Base-by-base conservation (phyloP, 2,888 invertebrate genomes). In the Stegophylla sp. region DNA sequence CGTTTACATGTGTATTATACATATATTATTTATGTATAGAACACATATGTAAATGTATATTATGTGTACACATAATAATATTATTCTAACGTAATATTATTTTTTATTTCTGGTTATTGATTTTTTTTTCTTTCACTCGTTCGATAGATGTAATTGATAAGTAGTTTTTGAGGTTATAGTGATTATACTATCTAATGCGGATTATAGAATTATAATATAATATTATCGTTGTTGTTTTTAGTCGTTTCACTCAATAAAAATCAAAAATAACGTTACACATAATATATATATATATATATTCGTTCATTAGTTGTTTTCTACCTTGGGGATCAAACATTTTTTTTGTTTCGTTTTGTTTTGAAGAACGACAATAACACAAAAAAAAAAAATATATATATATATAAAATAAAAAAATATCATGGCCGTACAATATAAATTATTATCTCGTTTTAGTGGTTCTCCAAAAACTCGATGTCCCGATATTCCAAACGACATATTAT, bases 91-190 rank as follows among this genome's bases (percentile, higher is more conserved):
- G 13, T 28, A 7, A 34, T 7, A 7, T n/a, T n/a, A n/a, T 48
- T 45, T 59, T 59, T 59, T 13, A 43, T 72, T 59, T 56, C 7
- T 23, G 23, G 56, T 56, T 26, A 23, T 56, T 17, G 72, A 45
- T 41, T 73, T 34, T n/a, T n/a, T n/a, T n/a, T n/a, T n/a, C n/a
- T n/a, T 59, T 61, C 43, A 61, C 73, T 59, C 26, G 59, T 73
- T 73, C 59, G 4, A 61, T 48, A 71, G 34, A 56, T 56, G 17
- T 59, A 45, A n/a, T n/a, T n/a, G n/a, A n/a, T n/a, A 45, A 61
- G 74, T 34, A 34, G 34, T 3, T 43, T n/a, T 75, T 28, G 74
- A 34, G 20, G 17, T 64, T 56, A 28, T 64, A 74, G 26, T 12
- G 12, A 10, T 3, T 23, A 61, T 45, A 59, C 43, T 23, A 17